A percentile compares a stretch with the other conserved stretches of the same genome.
phyloP scores from a whole-genome alignment of 2,113 vertebrate genomes.

The Protobothrops mucrosquamatus region DNA sequence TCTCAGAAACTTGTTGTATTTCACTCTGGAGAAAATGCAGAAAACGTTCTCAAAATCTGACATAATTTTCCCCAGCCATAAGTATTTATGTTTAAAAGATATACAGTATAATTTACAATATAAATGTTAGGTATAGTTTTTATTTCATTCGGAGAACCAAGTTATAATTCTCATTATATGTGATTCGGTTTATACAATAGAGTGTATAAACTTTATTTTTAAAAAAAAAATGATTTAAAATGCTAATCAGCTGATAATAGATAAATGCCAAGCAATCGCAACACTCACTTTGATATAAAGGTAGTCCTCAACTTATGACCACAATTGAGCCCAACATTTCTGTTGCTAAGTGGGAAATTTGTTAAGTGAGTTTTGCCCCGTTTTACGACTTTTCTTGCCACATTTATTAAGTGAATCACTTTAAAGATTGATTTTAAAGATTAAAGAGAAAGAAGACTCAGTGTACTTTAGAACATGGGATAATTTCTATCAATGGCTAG shows the following conservation, averaged over 20 bases:
- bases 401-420: neutral
- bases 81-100: neutral
- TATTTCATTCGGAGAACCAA: constrained; percentile 10
- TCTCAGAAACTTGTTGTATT: constrained; percentile 16
- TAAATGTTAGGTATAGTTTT: constrained; percentile 13
- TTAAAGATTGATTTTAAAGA: too few relatives aligned
- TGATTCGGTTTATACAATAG: neutral
- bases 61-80: neutral
- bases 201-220: neutral
- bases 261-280: neutral
- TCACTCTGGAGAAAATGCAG: neutral
- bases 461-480: too few relatives aligned
- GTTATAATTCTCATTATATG: neutral
- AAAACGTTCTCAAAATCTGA: constrained; percentile 30
- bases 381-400: neutral
- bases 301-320: neutral
- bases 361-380: neutral
- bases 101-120: constrained; percentile 4
- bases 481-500: too few relatives aligned
- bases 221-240: neutral
- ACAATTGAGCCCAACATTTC: neutral
- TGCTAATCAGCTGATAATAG: neutral
- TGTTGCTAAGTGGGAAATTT: neutral
- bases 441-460: too few relatives aligned
- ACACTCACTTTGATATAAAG: neutral